Percentiles rank a stretch among this genome's conserved stretches.
These are phyloP conservation scores for Nesogale talazaci DNA, from an alignment of 2,113 vertebrate species.

Conservation along the genomic window DNA sequence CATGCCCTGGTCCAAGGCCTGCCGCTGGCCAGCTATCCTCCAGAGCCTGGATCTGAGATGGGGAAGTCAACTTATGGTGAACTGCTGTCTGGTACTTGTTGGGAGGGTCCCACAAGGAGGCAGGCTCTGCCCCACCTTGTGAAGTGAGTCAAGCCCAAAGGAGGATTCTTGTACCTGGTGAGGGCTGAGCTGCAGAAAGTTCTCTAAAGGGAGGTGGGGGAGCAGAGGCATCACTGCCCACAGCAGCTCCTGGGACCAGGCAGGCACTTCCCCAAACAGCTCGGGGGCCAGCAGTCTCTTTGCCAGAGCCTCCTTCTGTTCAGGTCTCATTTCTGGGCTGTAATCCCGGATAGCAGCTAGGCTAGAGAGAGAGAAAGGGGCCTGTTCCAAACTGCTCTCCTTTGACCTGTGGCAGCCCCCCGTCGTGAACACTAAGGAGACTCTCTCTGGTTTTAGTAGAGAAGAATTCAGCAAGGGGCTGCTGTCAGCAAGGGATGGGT, in stretches of 20 bases:
- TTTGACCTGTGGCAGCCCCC: neutral
- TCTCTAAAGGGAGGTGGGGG: conserved; percentile 90
- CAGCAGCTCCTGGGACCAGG: conserved; percentile 91
- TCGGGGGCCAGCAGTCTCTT: conserved; percentile 90
- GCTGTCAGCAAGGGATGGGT: neutral
- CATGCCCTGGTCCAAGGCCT: conserved; percentile 90
- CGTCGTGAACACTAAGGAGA: conserved; percentile 16
- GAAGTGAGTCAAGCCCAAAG: neutral
- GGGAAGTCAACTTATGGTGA: neutral
- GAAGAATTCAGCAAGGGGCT: neutral
- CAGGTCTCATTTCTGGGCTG: conserved; percentile 90
- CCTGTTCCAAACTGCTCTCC: neutral
- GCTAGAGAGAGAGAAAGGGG: conserved; percentile 77
- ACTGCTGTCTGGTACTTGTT: neutral
- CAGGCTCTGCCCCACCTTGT: neutral
- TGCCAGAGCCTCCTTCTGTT: conserved; percentile 93
- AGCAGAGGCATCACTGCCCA: conserved; percentile 89
- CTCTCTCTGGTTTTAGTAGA: neutral
- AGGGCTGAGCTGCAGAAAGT: conserved; percentile 91
- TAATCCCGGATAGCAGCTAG: conserved; percentile 91
- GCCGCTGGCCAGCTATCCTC: conserved; percentile 89
- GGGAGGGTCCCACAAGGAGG: neutral
- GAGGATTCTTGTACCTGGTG: conserved; percentile 87
- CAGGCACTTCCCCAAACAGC: conserved; percentile 89
- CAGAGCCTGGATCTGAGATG: conserved; percentile 88